Conservation (phyloP, 1,140 invertebrate genomes). For the Macrotrachela quadricornifera region DNA sequence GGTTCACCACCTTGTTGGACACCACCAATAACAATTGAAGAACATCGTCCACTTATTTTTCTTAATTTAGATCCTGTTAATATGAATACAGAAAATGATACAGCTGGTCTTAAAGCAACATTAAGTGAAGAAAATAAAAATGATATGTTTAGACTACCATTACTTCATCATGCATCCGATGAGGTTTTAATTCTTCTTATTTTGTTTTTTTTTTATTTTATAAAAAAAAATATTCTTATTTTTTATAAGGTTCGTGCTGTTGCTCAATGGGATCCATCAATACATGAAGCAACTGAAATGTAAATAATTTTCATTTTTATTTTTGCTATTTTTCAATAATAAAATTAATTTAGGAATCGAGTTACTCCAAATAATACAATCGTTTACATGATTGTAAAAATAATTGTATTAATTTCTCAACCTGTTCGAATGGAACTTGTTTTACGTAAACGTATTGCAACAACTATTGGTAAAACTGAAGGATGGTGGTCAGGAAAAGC, state of each 20-base stretch:
- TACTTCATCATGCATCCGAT: conserved; percentile 81
- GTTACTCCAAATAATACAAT: conserved; percentile 33
- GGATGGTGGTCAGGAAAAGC: too few species aligned
- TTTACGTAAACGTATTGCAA: too few species aligned
- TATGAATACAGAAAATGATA: conserved; percentile 51
- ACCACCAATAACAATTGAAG: conserved; percentile 71
- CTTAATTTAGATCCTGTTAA: conserved; percentile 71
- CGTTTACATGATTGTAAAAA: conserved; percentile 63
- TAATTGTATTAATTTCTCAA: conserved; percentile 75
- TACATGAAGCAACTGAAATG: conserved; percentile 48
- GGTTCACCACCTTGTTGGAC: conserved; percentile 33
- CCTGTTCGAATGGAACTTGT: conserved; percentile 75
- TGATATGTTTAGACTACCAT: conserved; percentile 33
- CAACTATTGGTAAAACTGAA: too few species aligned
- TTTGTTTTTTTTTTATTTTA: conserved; percentile 51
- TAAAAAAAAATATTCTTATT: conserved; percentile 41
- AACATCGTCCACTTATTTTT: conserved; percentile 88
- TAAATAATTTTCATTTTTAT: too few species aligned
- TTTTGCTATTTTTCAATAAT: too few species aligned
- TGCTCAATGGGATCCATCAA: conserved; percentile 82
- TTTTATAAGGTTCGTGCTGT: conserved; percentile 51
- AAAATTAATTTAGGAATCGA: conserved; percentile 42
- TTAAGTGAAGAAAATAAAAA: too few species aligned
- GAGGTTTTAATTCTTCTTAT: too few species aligned
- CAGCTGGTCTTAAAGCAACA: conserved; percentile 51